Conservation (phyloP, 2,113 vertebrate species). For the Haemorhous mexicanus region DNA sequence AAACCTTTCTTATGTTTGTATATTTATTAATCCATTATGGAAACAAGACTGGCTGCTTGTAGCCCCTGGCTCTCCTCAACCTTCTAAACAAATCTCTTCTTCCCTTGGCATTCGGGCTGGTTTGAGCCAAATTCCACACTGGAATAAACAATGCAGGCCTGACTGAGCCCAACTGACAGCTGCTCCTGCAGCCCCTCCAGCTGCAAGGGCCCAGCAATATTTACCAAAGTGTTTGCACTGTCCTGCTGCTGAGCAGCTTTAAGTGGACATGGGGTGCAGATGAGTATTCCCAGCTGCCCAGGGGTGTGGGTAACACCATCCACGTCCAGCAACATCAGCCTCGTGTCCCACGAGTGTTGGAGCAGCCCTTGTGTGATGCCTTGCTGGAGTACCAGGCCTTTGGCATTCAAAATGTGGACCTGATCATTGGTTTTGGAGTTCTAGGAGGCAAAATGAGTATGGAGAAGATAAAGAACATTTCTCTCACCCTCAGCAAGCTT, state of each 20-base stretch:
- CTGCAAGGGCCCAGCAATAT: not conserved
- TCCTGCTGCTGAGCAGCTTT: not conserved
- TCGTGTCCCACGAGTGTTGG: not conserved
- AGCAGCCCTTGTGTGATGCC: not conserved
- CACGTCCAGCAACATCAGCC: not conserved
- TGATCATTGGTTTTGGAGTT: not conserved
- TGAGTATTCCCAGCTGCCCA: not conserved
- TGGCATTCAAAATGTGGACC: accelerated
- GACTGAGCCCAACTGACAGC: not conserved
- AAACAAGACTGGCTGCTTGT: not conserved
- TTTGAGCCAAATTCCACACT: not conserved
- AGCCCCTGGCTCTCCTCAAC: not conserved
- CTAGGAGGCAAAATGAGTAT: not conserved
- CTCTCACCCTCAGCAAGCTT: not conserved
- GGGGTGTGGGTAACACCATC: not conserved
- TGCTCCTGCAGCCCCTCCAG: not conserved
- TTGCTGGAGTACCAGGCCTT: not conserved
- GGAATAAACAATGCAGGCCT: not conserved
- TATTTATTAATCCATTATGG: not conserved
- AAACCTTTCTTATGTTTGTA: not conserved
- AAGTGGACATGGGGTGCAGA: not conserved
- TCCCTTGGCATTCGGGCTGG: not conserved
- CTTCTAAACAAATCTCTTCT: not conserved
- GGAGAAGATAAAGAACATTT: not conserved
- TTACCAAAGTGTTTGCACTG: not conserved